Evolutionary conservation across 1,140 invertebrate genomes (phyloP).

Genomic region (Sarcophaga bullata): DNA sequence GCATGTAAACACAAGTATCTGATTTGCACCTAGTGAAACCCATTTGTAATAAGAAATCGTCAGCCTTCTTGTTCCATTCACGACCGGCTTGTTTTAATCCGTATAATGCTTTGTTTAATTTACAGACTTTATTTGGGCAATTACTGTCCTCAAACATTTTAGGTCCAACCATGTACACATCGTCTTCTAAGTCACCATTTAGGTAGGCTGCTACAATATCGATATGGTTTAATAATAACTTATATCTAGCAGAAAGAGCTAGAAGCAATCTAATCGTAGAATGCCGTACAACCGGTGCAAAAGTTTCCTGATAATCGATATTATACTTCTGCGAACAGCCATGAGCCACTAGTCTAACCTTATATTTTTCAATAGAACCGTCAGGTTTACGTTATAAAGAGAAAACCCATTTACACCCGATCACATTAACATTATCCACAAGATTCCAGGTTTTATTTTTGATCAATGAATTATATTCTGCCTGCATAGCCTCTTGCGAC

Average conservation of each 20-base stretch:
- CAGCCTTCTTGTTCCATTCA: slow-evolving; percentile 51
- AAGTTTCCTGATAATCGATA: slow-evolving; percentile 59
- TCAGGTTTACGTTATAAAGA: slow-evolving; percentile 47
- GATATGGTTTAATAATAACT: slow-evolving; percentile 58
- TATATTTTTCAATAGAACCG: slow-evolving; percentile 41
- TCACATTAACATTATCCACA: slow-evolving; percentile 45
- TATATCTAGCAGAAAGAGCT: slow-evolving; percentile 45
- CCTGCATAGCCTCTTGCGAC: no score
- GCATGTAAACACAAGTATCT: no score
- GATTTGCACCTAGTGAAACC: no score
- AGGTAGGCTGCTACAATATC: slow-evolving; percentile 65
- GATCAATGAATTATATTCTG: no score
- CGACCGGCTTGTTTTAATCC: slow-evolving; percentile 58
- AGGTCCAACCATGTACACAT: slow-evolving; percentile 61
- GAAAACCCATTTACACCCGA: slow-evolving; percentile 52
- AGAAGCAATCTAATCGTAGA: slow-evolving; percentile 56
- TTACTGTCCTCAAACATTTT: slow-evolving; percentile 52
- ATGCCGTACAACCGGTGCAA: slow-evolving; percentile 53
- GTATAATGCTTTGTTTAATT: slow-evolving; percentile 56
- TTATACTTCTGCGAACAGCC: slow-evolving; percentile 34
- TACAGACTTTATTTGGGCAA: slow-evolving; percentile 48
- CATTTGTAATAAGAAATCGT: no score
- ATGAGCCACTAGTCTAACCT: slow-evolving; percentile 59
- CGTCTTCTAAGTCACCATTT: slow-evolving; percentile 59
- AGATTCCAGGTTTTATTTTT: slow-evolving; percentile 48